These are phyloP conservation scores for Hyppa rectilinea DNA, from an alignment of 2,888 invertebrate genomes.

Conservation along the genomic window DNA sequence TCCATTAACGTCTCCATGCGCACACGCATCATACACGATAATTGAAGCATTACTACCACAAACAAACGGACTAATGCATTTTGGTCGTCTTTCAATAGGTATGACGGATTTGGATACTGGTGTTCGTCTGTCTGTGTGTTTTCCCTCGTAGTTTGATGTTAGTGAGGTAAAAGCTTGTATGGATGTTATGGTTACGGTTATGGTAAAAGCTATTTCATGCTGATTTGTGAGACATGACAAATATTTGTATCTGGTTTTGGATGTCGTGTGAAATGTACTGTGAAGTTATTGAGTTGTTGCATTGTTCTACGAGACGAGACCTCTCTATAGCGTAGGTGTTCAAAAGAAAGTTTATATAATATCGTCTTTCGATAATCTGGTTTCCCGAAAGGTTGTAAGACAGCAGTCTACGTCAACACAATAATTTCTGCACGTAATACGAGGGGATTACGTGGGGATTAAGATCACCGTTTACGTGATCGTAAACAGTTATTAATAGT, in stretches of 20 bases:
- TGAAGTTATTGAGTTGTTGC: slow-evolving; percentile 1
- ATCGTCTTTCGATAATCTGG: background rate
- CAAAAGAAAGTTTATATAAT: background rate
- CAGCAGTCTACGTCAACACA: background rate
- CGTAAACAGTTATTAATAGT: too few relatives aligned
- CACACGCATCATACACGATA: slow-evolving; percentile 52
- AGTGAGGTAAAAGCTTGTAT: slow-evolving; percentile 18
- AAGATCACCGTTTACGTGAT: too few relatives aligned
- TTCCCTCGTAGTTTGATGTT: slow-evolving; percentile 13
- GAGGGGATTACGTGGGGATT: too few relatives aligned
- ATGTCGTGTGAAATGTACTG: slow-evolving; percentile 15
- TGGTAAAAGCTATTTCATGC: slow-evolving; percentile 43
- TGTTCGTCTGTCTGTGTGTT: slow-evolving; percentile 14
- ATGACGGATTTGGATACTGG: slow-evolving; percentile 38
- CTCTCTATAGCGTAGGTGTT: background rate
- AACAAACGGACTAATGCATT: slow-evolving; percentile 65
- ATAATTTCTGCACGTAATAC: too few relatives aligned
- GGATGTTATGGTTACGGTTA: slow-evolving; percentile 24
- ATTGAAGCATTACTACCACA: slow-evolving; percentile 65
- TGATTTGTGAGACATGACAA: slow-evolving; percentile 7
- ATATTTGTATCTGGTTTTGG: slow-evolving; percentile 36
- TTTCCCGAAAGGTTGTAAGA: background rate
- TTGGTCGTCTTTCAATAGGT: slow-evolving; percentile 52
- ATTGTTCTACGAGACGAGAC: background rate
- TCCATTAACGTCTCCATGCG: slow-evolving; percentile 50